Evolutionary conservation across 2,797 vertebrate species (phyloP).

Genomic region (Pantherophis vulpinus): DNA sequence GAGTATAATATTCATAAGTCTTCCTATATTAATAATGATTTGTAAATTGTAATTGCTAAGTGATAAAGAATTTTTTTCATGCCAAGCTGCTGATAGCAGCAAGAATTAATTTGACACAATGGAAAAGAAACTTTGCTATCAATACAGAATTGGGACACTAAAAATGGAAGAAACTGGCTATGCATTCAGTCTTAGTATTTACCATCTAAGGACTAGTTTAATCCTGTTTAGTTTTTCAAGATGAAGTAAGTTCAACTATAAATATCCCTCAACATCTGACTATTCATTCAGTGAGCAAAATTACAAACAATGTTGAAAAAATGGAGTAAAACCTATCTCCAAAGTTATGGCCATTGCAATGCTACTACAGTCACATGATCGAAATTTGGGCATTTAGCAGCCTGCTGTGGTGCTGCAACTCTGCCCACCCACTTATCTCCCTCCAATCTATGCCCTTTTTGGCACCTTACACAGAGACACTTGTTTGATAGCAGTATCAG

Average conservation of each 20-base stretch:
- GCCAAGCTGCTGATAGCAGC: not conserved
- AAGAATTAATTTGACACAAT: not conserved
- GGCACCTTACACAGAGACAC: not conserved
- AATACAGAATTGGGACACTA: not conserved
- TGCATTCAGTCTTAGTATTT: not conserved
- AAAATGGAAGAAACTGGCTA: not conserved
- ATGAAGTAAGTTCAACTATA: not conserved
- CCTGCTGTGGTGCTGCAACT: not conserved
- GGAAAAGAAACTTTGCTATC: not conserved
- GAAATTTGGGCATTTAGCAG: not conserved
- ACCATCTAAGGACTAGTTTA: not conserved
- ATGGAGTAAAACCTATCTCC: not conserved
- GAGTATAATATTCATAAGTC: not conserved
- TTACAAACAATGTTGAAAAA: not conserved
- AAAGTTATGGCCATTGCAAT: not conserved
- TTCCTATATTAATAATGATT: not conserved
- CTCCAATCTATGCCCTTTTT: not conserved
- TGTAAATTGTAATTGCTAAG: not conserved
- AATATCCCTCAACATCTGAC: not conserved
- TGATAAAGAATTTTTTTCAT: not conserved
- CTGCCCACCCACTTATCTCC: not conserved
- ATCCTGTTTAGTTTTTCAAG: not conserved
- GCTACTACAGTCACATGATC: not conserved
- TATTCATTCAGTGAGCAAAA: not conserved
- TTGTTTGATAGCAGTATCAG: not conserved